phyloP scores from a whole-genome alignment of 2,888 invertebrate genomes.

The Rapana venosa region DNA sequence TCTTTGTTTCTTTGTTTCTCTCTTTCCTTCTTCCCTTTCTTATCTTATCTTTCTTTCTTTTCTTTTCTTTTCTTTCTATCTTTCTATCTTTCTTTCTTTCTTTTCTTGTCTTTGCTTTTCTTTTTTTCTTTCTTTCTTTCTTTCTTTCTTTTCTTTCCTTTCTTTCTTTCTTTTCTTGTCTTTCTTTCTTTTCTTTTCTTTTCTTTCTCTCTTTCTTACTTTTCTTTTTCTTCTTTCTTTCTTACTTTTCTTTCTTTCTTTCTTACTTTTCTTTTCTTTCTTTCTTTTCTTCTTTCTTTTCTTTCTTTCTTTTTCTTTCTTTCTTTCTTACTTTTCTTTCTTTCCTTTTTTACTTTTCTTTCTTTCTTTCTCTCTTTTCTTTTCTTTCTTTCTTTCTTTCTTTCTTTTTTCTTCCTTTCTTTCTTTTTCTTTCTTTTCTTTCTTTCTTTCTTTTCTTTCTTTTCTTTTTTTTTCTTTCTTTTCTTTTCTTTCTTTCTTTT shows the following conservation, averaged over 20 bases:
- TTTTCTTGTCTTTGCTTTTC: not conserved
- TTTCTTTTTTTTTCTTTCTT: not conserved
- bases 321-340: no score
- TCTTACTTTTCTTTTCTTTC: not conserved
- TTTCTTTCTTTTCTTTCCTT: not conserved
- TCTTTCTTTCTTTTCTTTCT: not conserved
- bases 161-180: not conserved
- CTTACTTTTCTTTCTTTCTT: not conserved
- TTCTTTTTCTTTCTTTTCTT: not conserved
- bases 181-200: no score
- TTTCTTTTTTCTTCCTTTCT: no score
- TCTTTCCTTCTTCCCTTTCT: no score
- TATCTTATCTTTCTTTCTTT: no score
- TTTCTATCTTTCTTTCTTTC: not conserved
- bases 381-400: not conserved
- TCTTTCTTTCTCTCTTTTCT: no score
- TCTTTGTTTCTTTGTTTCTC: no score
- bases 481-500: not conserved
- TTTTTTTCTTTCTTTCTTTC: not conserved
- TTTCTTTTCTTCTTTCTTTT: no score
- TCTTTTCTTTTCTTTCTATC: no score
- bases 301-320: no score
- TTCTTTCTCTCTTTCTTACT: no score
- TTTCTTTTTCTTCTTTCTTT: not conserved
- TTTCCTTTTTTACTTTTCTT: no score